A percentile compares a stretch with the other conserved stretches of the same genome.
These are phyloP conservation scores for Paralichthys olivaceus DNA, from an alignment of 2,113 vertebrate genomes.

Conservation along the genomic window DNA sequence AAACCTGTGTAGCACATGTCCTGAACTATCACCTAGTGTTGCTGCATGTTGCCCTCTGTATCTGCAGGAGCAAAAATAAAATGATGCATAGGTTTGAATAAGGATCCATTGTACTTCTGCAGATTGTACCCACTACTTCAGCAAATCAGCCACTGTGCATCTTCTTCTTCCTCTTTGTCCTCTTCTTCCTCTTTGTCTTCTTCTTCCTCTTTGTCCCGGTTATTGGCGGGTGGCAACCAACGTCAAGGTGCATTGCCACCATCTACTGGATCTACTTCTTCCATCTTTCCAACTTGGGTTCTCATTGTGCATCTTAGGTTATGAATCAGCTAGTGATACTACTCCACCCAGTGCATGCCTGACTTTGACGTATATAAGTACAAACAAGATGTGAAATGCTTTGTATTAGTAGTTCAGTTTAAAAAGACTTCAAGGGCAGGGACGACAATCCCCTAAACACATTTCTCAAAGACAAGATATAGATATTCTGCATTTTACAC, in stretches of 20 bases:
- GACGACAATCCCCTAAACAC: not conserved
- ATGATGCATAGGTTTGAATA: not conserved
- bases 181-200: no score
- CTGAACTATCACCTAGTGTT: no score
- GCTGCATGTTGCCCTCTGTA: no score
- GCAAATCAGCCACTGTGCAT: not conserved
- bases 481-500: not conserved
- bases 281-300: no score
- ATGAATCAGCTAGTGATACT: not conserved
- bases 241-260: no score
- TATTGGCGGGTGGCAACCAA: no score
- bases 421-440: not conserved
- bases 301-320: not conserved
- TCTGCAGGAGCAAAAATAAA: not conserved
- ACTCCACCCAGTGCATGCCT: not conserved
- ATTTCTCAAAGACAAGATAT: not conserved
- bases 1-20: no score
- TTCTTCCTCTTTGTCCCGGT: no score
- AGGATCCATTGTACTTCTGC: not conserved
- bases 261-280: no score
- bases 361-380: not conserved
- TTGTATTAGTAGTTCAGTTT: not conserved
- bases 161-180: no score
- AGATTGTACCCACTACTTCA: not conserved
- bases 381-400: slow-evolving; percentile 5